These are phyloP conservation scores for Mustela lutreola DNA, from an alignment of 2,113 vertebrate species.

Conservation along the genomic window DNA sequence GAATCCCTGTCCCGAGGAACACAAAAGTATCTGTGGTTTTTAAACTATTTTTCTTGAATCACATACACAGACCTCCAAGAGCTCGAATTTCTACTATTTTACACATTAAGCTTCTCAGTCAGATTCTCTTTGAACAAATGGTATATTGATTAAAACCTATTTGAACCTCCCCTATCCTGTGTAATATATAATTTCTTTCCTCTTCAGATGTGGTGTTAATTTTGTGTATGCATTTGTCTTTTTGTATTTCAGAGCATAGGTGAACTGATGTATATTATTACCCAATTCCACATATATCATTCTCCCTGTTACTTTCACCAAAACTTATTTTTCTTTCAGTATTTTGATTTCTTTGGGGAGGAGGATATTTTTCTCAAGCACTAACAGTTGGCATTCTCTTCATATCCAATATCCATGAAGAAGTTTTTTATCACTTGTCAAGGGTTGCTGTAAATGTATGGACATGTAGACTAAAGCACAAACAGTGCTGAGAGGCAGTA, in stretches of 20 bases:
- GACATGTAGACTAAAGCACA: background rate
- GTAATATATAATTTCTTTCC: background rate
- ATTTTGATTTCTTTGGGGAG: background rate
- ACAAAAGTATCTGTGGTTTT: background rate
- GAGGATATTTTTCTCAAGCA: background rate
- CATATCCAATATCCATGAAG: background rate
- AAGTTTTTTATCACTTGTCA: background rate
- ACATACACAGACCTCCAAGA: background rate
- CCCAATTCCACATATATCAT: background rate
- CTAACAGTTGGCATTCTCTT: slow-evolving; percentile 21
- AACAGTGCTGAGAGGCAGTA: background rate
- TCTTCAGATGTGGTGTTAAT: background rate
- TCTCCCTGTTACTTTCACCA: background rate
- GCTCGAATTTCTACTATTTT: background rate
- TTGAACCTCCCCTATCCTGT: background rate
- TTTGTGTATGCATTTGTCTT: background rate
- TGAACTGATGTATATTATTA: background rate
- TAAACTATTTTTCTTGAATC: background rate
- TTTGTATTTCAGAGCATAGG: background rate
- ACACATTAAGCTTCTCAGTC: background rate
- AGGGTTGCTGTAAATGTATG: background rate
- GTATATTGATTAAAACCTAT: background rate
- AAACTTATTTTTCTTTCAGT: background rate
- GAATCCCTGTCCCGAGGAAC: background rate
- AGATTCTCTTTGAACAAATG: background rate